Base-by-base conservation (phyloP, 2,797 vertebrate species). In the Melanogrammus aeglefinus region DNA sequence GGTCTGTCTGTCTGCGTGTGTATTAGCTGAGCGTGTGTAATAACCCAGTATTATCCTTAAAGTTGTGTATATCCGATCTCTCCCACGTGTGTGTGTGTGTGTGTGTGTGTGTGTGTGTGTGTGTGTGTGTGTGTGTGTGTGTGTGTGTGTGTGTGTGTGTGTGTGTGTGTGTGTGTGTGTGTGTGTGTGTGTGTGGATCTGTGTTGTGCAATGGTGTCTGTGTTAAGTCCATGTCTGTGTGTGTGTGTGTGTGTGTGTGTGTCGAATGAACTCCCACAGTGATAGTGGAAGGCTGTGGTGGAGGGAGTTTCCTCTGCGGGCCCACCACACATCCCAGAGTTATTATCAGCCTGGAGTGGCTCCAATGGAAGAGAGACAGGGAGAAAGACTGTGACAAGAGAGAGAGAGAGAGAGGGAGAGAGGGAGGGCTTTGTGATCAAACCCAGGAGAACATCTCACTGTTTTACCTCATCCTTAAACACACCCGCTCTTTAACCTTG, bases 231-330 rank as follows among this genome's bases (percentile, higher is more conserved):
- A 75, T 79, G 18, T 76, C 47, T 87, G 87, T 57, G 18, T 57
- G 18, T 57, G 73, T 87, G 78, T 87, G 87, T 86, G 86, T 78
- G 80, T 18, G 75, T 88, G 74, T 88, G 78, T 87, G 87, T 86
- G 77, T 82, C 73, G 87, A 84, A 87, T 90, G 87, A 86, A 91
- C 90, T 89, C 88, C 89, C 89, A 89, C 88, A 86, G 84, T 85
- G 90, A 91, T 89, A 90, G 90, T 84, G 63, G 24, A 90, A 85
- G 77, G 78, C 75, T 91, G 85, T 39, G 88, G 91, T 86, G 69
- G 78, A 81, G 91, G 90, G 92, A 87, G 90, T 88, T 92, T 93
- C 88, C 90, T 89, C 80, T 75, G 78, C 63, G 79, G 85, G 76
- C 82, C 63, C 82, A 86, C 88, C 87, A 51, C 86, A 90, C 86